phyloP scores from a whole-genome alignment of 2,113 vertebrate genomes.

The Psilopsiagon aurifrons region DNA sequence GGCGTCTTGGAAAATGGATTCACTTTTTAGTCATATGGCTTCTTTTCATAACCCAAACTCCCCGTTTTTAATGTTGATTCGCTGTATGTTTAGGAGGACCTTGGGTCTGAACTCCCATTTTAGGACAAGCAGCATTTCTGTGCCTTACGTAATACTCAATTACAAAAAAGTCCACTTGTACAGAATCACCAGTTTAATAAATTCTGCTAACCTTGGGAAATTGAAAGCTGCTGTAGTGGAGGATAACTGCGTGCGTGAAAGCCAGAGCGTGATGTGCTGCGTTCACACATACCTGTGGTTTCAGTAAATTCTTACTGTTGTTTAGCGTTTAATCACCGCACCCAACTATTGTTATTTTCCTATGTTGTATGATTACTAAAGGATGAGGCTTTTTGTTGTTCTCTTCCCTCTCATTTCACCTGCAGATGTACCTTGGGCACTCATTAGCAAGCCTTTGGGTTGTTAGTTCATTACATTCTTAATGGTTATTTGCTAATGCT shows the following conservation, averaged over 20 bases:
- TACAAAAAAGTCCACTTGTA: background rate
- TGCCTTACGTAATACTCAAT: background rate
- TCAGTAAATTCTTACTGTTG: background rate
- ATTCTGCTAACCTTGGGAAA: background rate
- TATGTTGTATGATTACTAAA: background rate
- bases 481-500: constrained; percentile 31
- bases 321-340: background rate
- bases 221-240: background rate
- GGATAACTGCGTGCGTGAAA: background rate
- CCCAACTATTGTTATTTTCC: background rate
- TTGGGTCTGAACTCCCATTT: background rate
- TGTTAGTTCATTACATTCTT: background rate
- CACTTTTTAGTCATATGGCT: constrained; percentile 67
- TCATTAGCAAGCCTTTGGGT: background rate
- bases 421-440: background rate
- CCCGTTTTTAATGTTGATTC: constrained; percentile 47
- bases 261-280: background rate
- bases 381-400: background rate
- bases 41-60: constrained; percentile 55
- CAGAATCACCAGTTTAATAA: background rate
- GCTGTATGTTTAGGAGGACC: constrained; percentile 21
- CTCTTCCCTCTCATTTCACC: background rate
- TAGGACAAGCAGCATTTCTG: background rate
- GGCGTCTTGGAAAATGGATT: constrained; percentile 75
- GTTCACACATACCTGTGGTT: background rate